phyloP scores from a whole-genome alignment of 2,797 vertebrate species.

The Brotula barbata region DNA sequence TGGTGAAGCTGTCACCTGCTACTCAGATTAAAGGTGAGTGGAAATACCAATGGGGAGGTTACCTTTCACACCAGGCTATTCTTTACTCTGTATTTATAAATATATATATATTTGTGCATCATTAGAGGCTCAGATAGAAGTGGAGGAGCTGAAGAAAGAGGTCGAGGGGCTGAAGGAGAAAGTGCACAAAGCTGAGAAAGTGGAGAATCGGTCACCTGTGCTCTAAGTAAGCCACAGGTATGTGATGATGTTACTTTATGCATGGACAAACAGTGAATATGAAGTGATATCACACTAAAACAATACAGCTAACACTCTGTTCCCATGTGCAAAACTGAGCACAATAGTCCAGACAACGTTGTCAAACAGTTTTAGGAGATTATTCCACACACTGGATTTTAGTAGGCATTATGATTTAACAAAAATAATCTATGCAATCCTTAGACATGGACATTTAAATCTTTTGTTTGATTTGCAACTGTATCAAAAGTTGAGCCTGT shows the following conservation, averaged over 20 bases:
- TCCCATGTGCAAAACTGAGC: no score
- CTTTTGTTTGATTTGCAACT: no score
- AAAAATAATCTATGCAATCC: no score
- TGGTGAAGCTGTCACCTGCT: conserved; percentile 58
- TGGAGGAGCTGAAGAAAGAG: conserved; percentile 75
- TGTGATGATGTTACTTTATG: neutral
- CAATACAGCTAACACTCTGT: no score
- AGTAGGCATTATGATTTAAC: no score
- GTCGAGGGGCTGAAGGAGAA: conserved; percentile 73
- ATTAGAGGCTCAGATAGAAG: conserved; percentile 75
- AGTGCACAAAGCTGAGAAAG: conserved; percentile 70
- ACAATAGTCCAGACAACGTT: no score
- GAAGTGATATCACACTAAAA: no score
- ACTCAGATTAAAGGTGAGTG: conserved; percentile 73
- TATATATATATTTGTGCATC: conserved; percentile 14
- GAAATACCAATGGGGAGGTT: neutral
- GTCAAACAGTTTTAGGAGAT: no score
- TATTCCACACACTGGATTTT: no score
- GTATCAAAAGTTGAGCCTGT: no score
- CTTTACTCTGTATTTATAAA: neutral
- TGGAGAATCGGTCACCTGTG: conserved; percentile 74
- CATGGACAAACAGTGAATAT: neutral
- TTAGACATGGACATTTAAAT: no score
- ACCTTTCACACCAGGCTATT: neutral
- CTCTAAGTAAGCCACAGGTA: conserved; percentile 83